Evolutionary conservation across 2,113 vertebrate species (phyloP).

Genomic region (Phrynosoma blainvillii): DNA sequence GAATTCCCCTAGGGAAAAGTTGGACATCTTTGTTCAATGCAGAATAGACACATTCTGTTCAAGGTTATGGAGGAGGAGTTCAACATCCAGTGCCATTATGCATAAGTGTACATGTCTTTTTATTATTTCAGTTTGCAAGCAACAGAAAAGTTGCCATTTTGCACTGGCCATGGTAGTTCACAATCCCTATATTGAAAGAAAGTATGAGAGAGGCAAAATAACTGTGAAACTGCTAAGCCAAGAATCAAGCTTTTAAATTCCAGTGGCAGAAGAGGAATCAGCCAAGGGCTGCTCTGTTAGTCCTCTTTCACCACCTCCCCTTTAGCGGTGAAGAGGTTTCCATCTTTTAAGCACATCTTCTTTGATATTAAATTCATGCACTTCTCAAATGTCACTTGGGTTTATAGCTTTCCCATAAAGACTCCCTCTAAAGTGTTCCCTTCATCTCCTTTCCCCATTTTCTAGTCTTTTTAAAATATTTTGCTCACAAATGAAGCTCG

Average conservation of each 20-base stretch:
- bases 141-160: too few relatives aligned
- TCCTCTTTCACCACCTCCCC: constrained; percentile 17
- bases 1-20: too few relatives aligned
- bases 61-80: too few relatives aligned
- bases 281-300: constrained; percentile 1
- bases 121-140: too few relatives aligned
- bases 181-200: constrained; percentile 49
- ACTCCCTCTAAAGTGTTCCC: constrained; percentile 32
- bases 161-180: constrained; percentile 50
- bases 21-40: too few relatives aligned
- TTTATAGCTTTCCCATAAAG: constrained; percentile 42
- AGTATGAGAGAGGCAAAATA: constrained; percentile 50
- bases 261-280: constrained; percentile 26
- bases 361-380: constrained; percentile 43
- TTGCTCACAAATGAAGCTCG: constrained; percentile 18
- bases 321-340: constrained; percentile 55
- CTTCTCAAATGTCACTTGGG: constrained; percentile 54
- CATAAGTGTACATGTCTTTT: too few relatives aligned
- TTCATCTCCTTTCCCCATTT: background rate
- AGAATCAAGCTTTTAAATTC: constrained; percentile 59
- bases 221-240: constrained; percentile 46
- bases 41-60: too few relatives aligned
- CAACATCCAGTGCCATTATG: too few relatives aligned
- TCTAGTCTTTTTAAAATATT: constrained; percentile 20
- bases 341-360: constrained; percentile 11